Evolutionary conservation across 1,140 invertebrate genomes (phyloP), one percentile per base, ranked within the genome.

Genomic region (Mamestra configurata): DNA sequence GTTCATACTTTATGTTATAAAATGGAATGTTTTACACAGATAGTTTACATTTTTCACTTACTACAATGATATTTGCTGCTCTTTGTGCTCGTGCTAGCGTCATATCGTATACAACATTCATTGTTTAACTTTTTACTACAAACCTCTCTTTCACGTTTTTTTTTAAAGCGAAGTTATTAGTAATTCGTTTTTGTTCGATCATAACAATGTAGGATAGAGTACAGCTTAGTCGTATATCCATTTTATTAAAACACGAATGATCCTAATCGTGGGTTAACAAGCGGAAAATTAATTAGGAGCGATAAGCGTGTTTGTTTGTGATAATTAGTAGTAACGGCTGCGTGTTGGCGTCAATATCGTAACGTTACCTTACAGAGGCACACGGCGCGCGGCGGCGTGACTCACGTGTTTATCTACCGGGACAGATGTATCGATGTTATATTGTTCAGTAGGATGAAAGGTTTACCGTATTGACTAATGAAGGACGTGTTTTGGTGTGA

Each of bases 231-330:
- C 20, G 37, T 64, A 15, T 15, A 53, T 64, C 59, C 57, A 51
- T 78, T 79, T 84, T 84, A 86, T 83, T 87, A 85, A 87, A 87
- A 83, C 57, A 51, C 51, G 49, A 77, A 77, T 73, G 66, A 82
- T 73, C 51, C 46, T 79, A 83, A 85, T 85, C 82, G 46, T 15
- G 53, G 75, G 71, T 79, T 84, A 83, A 83, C 79, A 80, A 37
- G 77, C 81, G 82, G 70, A 73, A 76, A 84, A 85, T 85, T 86
- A 84, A 87, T 87, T 84, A 81, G 78, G 79, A 27, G 79, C 79
- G 77, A 75, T 81, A 79, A 75, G 81, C 57, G 61, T 66, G 61
- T 82, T 82, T 79, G 75, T 68, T n/a, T 77, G 59, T 64, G 43
- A 66, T 86, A 84, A 87, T 86, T 79, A 84, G 66, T 81, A 81